phyloP scores from a whole-genome alignment of 2,888 invertebrate species.

The Pedicia rivosa region DNA sequence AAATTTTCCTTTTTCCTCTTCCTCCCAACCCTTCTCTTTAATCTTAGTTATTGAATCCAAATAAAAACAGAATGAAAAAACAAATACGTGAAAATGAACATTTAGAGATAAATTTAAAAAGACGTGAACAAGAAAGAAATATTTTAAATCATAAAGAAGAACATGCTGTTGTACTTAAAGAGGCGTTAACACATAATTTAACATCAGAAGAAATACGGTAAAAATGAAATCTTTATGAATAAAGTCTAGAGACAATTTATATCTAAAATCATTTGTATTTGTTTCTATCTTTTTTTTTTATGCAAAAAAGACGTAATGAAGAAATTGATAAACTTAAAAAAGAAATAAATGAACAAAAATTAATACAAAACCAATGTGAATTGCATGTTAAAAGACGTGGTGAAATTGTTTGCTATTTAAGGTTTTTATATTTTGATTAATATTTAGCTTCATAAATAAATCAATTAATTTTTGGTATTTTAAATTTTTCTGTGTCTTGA shows the following conservation, averaged over 20 bases:
- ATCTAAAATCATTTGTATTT: not conserved
- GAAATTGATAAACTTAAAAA: slow-evolving; percentile 19
- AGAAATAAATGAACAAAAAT: slow-evolving; percentile 13
- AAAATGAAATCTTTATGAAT: too few relatives aligned
- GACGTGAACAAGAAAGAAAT: slow-evolving; percentile 5
- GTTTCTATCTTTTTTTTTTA: too few relatives aligned
- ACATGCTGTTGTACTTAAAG: slow-evolving; percentile 19
- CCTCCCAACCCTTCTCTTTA: too few relatives aligned
- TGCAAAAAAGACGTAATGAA: slow-evolving; percentile 19
- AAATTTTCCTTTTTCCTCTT: too few relatives aligned
- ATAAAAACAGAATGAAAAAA: slow-evolving; percentile 20
- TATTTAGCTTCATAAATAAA: not conserved
- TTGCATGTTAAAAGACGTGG: slow-evolving; percentile 19
- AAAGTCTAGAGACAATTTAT: too few relatives aligned
- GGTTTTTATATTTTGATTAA: slow-evolving; percentile 16
- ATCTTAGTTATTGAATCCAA: not conserved
- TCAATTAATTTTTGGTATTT: not conserved
- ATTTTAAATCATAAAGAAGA: slow-evolving; percentile 19
- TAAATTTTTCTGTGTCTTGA: slow-evolving; percentile 1
- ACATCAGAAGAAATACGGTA: slow-evolving; percentile 24
- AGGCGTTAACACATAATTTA: slow-evolving; percentile 22
- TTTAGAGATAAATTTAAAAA: slow-evolving; percentile 19
- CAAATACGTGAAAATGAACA: slow-evolving; percentile 23
- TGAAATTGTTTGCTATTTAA: slow-evolving; percentile 20
- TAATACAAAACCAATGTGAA: slow-evolving; percentile 13